Evolutionary conservation across 2,888 invertebrate genomes (phyloP).

Genomic region (Xylocampa areola): DNA sequence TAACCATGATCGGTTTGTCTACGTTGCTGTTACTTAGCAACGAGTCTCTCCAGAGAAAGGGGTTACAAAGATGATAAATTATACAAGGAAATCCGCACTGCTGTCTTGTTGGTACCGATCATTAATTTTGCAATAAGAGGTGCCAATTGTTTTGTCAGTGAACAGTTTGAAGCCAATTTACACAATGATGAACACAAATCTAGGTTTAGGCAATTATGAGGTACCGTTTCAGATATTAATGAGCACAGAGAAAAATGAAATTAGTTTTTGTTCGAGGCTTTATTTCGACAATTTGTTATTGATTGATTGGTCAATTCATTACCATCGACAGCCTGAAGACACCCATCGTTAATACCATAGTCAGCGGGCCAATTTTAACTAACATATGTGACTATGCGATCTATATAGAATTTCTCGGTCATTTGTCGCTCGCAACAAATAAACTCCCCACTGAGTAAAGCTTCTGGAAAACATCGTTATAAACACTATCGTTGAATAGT

Average conservation of each 20-base stretch:
- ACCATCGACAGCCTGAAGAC: background rate
- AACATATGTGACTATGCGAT: too few relatives aligned
- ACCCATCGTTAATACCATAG: too few relatives aligned
- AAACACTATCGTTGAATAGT: too few relatives aligned
- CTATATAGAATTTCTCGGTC: too few relatives aligned
- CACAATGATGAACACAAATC: conserved; percentile 21
- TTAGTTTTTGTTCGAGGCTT: conserved; percentile 14
- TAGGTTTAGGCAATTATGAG: conserved; percentile 38
- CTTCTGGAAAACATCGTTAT: too few relatives aligned
- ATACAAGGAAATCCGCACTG: background rate
- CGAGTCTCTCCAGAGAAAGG: too few relatives aligned
- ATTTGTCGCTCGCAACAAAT: too few relatives aligned
- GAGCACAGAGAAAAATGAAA: conserved; percentile 13
- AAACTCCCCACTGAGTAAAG: too few relatives aligned
- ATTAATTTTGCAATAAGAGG: conserved; percentile 38
- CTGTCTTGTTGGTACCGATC: conserved; percentile 6
- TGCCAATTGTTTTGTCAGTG: conserved; percentile 48
- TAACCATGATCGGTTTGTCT: too few relatives aligned
- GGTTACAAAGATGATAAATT: too few relatives aligned
- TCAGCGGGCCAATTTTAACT: too few relatives aligned
- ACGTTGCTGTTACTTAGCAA: too few relatives aligned
- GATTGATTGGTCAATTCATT: conserved; percentile 13
- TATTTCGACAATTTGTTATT: conserved; percentile 10
- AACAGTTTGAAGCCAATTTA: conserved; percentile 33
- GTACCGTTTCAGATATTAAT: conserved; percentile 35